Percentiles rank a stretch among this genome's conserved stretches.
These are phyloP conservation scores for Asarcornis scutulata DNA, from an alignment of 2,113 vertebrate species.

Conservation along the genomic window DNA sequence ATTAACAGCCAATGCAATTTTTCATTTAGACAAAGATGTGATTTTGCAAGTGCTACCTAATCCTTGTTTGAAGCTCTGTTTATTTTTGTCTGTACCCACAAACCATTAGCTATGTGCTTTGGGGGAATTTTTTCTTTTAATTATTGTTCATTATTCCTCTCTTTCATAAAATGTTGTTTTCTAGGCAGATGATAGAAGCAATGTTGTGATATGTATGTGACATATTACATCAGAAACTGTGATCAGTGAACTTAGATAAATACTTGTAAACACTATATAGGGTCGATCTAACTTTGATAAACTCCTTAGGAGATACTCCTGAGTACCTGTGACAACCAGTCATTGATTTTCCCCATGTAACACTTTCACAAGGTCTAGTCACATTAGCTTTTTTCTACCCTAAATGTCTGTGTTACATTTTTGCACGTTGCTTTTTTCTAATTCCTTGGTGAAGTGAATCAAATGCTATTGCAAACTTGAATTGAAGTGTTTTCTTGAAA, in stretches of 20 bases:
- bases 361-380: neutral
- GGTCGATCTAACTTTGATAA: neutral
- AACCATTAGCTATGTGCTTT: neutral
- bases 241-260: neutral
- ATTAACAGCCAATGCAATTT: neutral
- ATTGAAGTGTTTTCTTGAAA: neutral
- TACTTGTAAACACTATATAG: neutral
- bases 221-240: neutral
- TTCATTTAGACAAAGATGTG: neutral
- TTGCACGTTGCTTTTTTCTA: neutral
- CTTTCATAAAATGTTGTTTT: neutral
- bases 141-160: neutral
- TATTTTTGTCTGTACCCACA: neutral
- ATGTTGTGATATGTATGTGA: neutral
- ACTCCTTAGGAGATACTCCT: neutral
- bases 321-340: neutral
- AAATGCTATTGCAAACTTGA: neutral
- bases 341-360: neutral
- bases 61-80: neutral
- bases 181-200: neutral
- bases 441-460: neutral
- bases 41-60: neutral
- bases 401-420: neutral
- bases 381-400: neutral
- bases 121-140: accelerated